These are phyloP conservation scores for Vanessa atalanta DNA, from an alignment of 1,140 invertebrate genomes.

Conservation along the genomic window DNA sequence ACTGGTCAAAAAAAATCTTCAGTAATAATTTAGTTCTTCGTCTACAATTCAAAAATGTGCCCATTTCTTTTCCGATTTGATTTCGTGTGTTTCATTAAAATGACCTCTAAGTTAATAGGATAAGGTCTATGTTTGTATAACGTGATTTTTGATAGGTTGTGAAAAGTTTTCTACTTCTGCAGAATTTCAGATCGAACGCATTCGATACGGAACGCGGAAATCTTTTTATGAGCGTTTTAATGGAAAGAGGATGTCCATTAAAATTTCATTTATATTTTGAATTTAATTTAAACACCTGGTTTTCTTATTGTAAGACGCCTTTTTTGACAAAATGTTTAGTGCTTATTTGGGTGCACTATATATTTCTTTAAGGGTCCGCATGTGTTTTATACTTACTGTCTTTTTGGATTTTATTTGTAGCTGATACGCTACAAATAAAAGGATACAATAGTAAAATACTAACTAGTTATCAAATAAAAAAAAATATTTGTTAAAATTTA, in stretches of 20 bases:
- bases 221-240: background rate
- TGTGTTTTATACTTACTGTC: too few species aligned
- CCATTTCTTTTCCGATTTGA: background rate
- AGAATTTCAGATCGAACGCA: slow-evolving; percentile 7
- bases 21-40: slow-evolving; percentile 7
- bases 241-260: background rate
- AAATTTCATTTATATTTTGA: too few species aligned
- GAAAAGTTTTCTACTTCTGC: slow-evolving; percentile 7
- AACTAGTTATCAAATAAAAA: too few species aligned
- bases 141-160: background rate
- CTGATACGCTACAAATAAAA: too few species aligned
- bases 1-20: background rate
- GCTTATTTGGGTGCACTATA: too few species aligned
- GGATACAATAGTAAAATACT: too few species aligned
- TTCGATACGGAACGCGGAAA: background rate
- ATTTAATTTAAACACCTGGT: too few species aligned
- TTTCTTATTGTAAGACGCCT: too few species aligned
- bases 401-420: too few species aligned
- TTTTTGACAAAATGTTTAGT: too few species aligned
- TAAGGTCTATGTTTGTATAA: background rate
- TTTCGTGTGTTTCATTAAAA: background rate
- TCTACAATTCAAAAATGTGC: slow-evolving; percentile 1
- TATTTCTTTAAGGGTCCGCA: too few species aligned
- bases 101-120: background rate
- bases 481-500: too few species aligned